Evolutionary conservation across 53 echinoderm and acorn worm genomes (phyloP), one percentile per base, ranked within the genome.

Genomic region (Hippasteria phrygiana): DNA sequence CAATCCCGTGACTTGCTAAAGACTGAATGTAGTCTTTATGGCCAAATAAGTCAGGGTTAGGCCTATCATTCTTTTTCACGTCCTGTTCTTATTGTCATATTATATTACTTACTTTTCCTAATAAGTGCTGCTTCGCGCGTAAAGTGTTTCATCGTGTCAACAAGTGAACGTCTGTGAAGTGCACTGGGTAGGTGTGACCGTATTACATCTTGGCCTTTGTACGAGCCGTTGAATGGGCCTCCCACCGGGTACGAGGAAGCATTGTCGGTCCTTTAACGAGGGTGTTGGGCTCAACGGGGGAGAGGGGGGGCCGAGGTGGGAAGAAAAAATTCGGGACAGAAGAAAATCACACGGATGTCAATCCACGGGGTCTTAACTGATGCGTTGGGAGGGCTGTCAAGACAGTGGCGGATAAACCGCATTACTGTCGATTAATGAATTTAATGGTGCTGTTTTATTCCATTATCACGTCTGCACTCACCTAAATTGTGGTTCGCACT

Each of bases 171-270:
- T 35, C 12, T 36, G 34, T 67, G 35, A 36, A 67, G 69, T 35
- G 34, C 64, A 14, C 22, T 6, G 62, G 9, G 42, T 36, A 62
- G 11, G 79, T 26, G 79, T 62, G 62, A 79, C 39, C 28, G 43
- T 79, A 59, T 41, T 38, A 56, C 79, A 36, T 38, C 77, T 17
- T 77, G 53, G 77, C 34, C 77, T 51, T 53, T 77, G 77, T 77
- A 54, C 79, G 59, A 62, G 38, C 62, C 79, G 79, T 79, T 79
- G 39, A 79, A 79, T 79, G 9, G 42, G 41, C 26, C 7, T 79
- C 79, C 79, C 62, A 39, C 79, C 41, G 79, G 5, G 38, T 39
- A 39, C 56, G 37, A 59, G 34, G 54, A 18, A 5, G 13, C 76
- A 48, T 48, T 47, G 33, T 33, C 18, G 50, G 18, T 22, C 26